Percentiles rank a stretch among this genome's conserved stretches.
Evolutionary conservation across 2,113 vertebrate genomes (phyloP).

Genomic region (Nesospiza acunhae): DNA sequence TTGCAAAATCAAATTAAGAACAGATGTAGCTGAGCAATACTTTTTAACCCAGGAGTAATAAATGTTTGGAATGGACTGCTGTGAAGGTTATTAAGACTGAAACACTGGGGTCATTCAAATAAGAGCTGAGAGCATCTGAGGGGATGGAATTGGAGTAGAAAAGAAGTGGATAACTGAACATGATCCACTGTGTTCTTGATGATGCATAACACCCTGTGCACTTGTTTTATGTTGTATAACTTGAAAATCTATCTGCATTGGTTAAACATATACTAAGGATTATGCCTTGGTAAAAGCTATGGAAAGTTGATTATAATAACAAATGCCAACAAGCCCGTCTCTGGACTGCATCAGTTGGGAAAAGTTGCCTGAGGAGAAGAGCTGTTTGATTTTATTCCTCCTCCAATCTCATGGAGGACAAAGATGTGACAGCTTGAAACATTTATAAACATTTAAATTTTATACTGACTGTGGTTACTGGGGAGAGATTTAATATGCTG

Average conservation of each 20-base stretch:
- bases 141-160: conserved; percentile 60
- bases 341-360: conserved; percentile 31
- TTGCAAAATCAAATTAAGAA: conserved; percentile 64
- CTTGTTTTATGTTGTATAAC: conserved; percentile 52
- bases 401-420: background rate
- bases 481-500: background rate
- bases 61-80: conserved; percentile 70
- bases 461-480: background rate
- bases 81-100: conserved; percentile 72
- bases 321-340: conserved; percentile 20
- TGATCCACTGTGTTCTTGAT: conserved; percentile 51
- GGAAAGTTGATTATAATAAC: conserved; percentile 52
- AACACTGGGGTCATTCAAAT: conserved; percentile 70
- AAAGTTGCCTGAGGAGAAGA: conserved; percentile 40
- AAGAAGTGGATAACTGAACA: conserved; percentile 64
- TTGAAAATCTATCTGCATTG: conserved; percentile 43
- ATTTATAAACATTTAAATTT: conserved; percentile 18
- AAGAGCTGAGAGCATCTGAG: conserved; percentile 60
- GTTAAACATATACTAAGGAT: conserved; percentile 31
- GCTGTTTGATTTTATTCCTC: conserved; percentile 19
- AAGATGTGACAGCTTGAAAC: conserved; percentile 37
- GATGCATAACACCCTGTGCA: conserved; percentile 33
- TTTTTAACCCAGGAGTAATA: conserved; percentile 70
- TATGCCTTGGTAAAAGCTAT: conserved; percentile 41
- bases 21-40: conserved; percentile 65